phyloP scores from a whole-genome alignment of 1,140 invertebrate species.

The Apis florea region DNA sequence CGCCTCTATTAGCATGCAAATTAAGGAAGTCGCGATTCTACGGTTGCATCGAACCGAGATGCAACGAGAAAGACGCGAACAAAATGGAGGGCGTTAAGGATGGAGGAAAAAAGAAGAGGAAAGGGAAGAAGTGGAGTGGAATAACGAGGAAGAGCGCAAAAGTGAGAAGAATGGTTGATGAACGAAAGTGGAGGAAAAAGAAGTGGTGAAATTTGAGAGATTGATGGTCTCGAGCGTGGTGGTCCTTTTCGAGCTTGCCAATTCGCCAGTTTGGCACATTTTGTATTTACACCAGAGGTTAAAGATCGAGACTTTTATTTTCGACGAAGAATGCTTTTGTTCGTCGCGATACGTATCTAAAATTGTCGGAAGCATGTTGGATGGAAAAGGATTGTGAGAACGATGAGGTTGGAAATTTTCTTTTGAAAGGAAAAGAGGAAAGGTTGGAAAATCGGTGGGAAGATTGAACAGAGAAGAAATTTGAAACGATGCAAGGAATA shows the following conservation, averaged over 20 bases:
- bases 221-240: neutral
- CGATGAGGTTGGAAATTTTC: neutral
- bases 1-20: constrained; percentile 55
- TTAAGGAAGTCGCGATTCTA: constrained; percentile 48
- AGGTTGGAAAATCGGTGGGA: too few species aligned
- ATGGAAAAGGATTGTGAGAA: too few species aligned
- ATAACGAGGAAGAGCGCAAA: constrained; percentile 18
- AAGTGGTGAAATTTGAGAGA: constrained; percentile 27
- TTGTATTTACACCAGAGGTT: too few species aligned
- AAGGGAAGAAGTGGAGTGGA: constrained; percentile 15
- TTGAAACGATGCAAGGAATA: too few species aligned
- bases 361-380: too few species aligned
- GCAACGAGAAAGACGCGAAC: neutral
- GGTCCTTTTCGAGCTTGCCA: too few species aligned
- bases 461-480: too few species aligned
- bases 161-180: neutral
- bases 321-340: too few species aligned
- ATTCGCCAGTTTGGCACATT: too few species aligned
- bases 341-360: too few species aligned
- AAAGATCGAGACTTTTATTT: too few species aligned
- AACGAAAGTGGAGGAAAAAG: neutral
- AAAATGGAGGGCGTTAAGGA: too few species aligned
- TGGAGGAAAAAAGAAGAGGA: neutral
- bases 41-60: neutral
- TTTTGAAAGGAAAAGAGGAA: neutral